Evolutionary conservation across 1,140 invertebrate species (phyloP).

Genomic region (Leguminivora glycinivorella): DNA sequence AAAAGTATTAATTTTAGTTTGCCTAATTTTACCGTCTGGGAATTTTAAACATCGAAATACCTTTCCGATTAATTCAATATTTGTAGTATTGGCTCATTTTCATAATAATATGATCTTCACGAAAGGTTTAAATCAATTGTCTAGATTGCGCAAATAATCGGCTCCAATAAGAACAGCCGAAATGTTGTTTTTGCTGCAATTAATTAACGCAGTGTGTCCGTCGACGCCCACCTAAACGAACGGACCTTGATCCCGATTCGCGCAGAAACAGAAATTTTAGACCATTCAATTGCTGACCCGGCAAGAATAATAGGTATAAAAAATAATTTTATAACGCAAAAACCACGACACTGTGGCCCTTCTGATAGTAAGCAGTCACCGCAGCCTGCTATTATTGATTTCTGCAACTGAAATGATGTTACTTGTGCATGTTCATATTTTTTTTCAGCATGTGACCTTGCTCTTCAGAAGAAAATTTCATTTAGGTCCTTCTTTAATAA

Average conservation of each 20-base stretch:
- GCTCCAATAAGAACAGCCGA: background rate
- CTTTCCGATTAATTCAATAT: no score
- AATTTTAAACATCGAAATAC: no score
- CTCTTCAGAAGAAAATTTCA: no score
- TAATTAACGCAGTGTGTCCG: conserved; percentile 18
- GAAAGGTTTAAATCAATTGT: background rate
- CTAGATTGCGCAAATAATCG: conserved; percentile 1
- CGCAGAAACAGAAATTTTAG: background rate
- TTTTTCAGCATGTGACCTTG: no score
- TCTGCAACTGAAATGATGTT: no score
- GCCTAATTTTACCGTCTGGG: no score
- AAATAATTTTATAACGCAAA: background rate
- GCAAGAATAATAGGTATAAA: background rate
- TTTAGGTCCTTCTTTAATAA: no score
- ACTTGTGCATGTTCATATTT: no score
- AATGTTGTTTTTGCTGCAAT: conserved; percentile 9
- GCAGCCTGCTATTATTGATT: no score
- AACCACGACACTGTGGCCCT: no score
- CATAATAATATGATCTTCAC: background rate
- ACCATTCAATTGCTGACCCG: conserved; percentile 11
- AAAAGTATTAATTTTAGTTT: no score
- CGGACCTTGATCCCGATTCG: conserved; percentile 14
- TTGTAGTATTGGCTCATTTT: background rate
- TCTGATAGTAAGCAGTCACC: no score
- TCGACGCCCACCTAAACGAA: background rate